Evolutionary conservation across 2,888 invertebrate genomes (phyloP), one percentile per base, ranked within the genome.

Genomic region (Folsomia manolachei): DNA sequence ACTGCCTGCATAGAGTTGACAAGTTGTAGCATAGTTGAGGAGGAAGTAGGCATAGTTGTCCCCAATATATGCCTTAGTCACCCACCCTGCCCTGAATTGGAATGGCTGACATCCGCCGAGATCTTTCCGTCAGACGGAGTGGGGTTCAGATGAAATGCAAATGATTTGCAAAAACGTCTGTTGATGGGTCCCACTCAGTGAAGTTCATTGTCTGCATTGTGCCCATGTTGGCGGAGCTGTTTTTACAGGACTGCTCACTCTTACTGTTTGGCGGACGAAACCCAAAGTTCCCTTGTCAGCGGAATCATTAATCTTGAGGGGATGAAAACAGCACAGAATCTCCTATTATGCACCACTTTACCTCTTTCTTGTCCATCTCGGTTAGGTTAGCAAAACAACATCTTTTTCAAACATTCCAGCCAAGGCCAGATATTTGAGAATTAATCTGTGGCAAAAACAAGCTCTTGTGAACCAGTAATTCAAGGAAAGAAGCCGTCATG

Each of bases 281-380:
- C 56, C 56, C 56, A 56, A 56, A 21, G 18, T 56, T 56, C 56
- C 21, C 19, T n/a, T 21, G 21, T 18, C 21, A 18, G 19, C 19
- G 21, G 56, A 56, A 56, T 56, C 56, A 56, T 56, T 56, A 56
- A 56, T 56, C 56, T 56, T 56, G 7, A 4, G 56, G 21, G n/a
- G 56, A 18, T 18, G 51, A 51, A 51, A 51, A 51, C 51, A 51
- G 56, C 56, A 56, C 7, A 7, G 7, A 56, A 7, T 21, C 56
- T 19, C 7, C 18, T 21, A 56, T 56, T 56, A 56, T 56, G 56
- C 56, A 56, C 56, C 56, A 56, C 56, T 56, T 56, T 56, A 56
- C 56, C 56, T 56, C 56, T 56, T 56, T 56, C 56, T 56, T 56
- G 56, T 56, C 56, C 56, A 56, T 56, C 56, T 56, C 56, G 21